These are phyloP conservation scores for Setophaga petechia DNA, from an alignment of 2,113 vertebrate genomes.

Conservation along the genomic window DNA sequence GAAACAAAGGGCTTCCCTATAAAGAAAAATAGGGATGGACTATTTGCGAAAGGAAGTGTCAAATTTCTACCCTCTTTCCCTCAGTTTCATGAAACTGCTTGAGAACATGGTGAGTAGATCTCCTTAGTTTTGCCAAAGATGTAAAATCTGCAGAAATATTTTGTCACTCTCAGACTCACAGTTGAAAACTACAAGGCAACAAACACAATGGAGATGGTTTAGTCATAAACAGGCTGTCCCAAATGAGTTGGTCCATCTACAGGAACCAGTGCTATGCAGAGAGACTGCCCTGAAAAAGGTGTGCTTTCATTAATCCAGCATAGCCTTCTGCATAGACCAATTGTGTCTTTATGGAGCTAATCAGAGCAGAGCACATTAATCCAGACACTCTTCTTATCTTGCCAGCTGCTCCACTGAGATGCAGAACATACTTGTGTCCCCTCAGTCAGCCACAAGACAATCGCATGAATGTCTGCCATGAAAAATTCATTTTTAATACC, in stretches of 20 bases:
- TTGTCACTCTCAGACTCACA: background rate
- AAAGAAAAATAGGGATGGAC: background rate
- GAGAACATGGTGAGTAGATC: background rate
- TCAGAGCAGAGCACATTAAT: conserved; percentile 25
- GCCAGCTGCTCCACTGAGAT: conserved; percentile 45
- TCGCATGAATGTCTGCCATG: background rate
- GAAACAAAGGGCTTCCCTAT: background rate
- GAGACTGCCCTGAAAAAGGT: background rate
- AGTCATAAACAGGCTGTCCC: background rate
- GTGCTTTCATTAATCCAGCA: background rate
- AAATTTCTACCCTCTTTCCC: background rate
- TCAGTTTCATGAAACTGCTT: background rate
- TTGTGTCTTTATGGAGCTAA: conserved; percentile 3
- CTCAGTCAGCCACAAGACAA: conserved; percentile 29
- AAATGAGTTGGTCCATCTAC: background rate
- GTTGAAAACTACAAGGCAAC: background rate
- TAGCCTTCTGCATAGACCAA: background rate
- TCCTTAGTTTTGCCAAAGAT: background rate
- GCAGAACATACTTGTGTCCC: conserved; percentile 14
- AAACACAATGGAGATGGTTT: background rate
- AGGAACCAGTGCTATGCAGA: background rate
- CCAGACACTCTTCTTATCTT: conserved; percentile 11
- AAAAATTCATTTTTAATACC: conserved; percentile 36
- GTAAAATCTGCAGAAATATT: background rate
- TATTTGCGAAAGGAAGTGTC: background rate